These are phyloP conservation scores for Trogon surrucura DNA, from an alignment of 2,113 vertebrate genomes.

Conservation along the genomic window DNA sequence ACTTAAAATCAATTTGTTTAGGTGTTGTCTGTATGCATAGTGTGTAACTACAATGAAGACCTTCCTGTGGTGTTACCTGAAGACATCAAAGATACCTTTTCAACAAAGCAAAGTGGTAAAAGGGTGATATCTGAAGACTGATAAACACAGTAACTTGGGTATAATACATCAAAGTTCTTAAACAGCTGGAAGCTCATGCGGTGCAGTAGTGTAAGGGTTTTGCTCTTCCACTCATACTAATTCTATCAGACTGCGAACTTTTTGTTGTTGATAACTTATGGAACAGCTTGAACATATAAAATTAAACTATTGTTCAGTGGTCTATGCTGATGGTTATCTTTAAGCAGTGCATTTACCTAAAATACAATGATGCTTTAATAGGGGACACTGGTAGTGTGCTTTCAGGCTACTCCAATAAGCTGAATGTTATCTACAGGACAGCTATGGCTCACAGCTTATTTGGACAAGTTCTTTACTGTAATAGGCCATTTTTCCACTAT, in stretches of 20 bases:
- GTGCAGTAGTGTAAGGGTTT: background rate
- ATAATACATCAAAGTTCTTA: fast-evolving
- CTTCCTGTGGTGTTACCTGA: background rate
- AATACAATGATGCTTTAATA: background rate
- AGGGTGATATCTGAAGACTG: background rate
- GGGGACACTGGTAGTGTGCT: background rate
- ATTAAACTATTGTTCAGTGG: background rate
- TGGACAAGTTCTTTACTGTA: slow-evolving; percentile 18
- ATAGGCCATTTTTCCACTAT: slow-evolving; percentile 25
- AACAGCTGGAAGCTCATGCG: background rate
- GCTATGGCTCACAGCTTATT: slow-evolving; percentile 1
- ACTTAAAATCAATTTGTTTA: background rate
- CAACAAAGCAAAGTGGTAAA: background rate
- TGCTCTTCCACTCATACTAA: background rate
- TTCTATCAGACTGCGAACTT: background rate
- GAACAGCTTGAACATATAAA: background rate
- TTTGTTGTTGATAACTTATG: background rate
- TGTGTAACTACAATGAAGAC: background rate
- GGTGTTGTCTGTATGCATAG: background rate
- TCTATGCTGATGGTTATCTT: background rate
- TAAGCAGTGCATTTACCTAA: background rate
- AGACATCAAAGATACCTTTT: background rate
- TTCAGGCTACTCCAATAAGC: background rate
- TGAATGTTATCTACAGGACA: background rate
- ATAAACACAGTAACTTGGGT: background rate